A percentile compares a stretch with the other conserved stretches of the same genome.
Evolutionary conservation across 1,140 invertebrate genomes (phyloP).

Genomic region (Sycobia sp.): DNA sequence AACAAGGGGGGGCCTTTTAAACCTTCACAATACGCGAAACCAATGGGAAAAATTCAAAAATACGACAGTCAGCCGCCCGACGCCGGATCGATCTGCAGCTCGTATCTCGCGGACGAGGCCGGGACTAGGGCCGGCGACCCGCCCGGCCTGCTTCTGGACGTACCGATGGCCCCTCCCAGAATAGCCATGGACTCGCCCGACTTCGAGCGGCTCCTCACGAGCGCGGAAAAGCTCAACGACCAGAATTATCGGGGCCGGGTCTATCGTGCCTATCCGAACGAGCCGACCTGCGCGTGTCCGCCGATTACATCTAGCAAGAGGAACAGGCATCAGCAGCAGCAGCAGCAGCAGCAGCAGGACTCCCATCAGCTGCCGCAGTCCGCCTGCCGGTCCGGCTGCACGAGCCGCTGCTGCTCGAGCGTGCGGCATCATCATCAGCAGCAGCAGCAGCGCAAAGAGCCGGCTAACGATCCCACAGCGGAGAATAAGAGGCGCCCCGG

Average conservation of each 20-base stretch:
- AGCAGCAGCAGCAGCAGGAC: background rate
- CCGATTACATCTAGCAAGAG: no score
- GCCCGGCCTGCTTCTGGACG: no score
- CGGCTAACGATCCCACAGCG: constrained; percentile 6
- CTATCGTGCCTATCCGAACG: constrained; percentile 48
- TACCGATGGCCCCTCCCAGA: constrained; percentile 16
- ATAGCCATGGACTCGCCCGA: no score
- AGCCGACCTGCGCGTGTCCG: constrained; percentile 43
- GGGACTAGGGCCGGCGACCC: no score
- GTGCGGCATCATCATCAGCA: background rate
- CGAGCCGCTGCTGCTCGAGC: constrained; percentile 39
- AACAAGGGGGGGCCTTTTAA: no score
- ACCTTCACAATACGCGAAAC: background rate
- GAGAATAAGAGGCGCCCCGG: background rate
- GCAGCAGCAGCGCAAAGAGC: no score
- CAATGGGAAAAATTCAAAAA: background rate
- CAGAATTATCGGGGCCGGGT: constrained; percentile 42
- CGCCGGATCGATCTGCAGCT: no score
- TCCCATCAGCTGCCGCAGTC: constrained; percentile 26
- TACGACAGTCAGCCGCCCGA: background rate
- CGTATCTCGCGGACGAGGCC: no score
- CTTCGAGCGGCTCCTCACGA: no score
- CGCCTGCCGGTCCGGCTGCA: constrained; percentile 44
- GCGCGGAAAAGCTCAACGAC: constrained; percentile 51
- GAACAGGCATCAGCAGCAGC: no score